Percentiles rank a stretch among this genome's conserved stretches.
These are phyloP conservation scores for Heterocephalus glaber DNA, from an alignment of 2,113 vertebrate species.

Conservation along the genomic window DNA sequence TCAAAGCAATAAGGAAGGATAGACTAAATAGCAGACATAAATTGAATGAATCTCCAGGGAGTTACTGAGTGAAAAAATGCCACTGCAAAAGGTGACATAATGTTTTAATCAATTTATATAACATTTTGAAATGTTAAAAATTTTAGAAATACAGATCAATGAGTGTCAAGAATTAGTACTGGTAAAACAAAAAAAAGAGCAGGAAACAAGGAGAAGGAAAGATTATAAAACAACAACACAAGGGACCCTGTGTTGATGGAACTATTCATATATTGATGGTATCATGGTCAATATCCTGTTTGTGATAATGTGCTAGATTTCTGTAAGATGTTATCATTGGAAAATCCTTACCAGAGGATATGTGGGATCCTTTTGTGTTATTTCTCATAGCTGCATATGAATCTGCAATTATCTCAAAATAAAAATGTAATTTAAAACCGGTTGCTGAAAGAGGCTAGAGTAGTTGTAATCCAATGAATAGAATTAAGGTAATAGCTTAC, in stretches of 20 bases:
- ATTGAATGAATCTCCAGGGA: not conserved
- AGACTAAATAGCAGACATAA: conserved; percentile 2
- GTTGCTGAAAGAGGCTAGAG: not conserved
- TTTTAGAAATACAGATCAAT: not conserved
- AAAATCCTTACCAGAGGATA: not conserved
- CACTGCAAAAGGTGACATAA: not conserved
- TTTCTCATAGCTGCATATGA: not conserved
- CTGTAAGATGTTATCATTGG: not conserved
- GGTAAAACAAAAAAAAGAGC: not conserved
- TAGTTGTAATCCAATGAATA: not conserved
- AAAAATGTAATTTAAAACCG: not conserved
- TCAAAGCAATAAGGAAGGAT: not conserved
- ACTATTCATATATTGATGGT: not conserved
- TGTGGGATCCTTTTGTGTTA: not conserved
- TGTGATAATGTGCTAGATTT: not conserved
- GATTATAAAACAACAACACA: not conserved
- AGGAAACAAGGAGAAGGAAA: not conserved
- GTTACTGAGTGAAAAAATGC: not conserved
- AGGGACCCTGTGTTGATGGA: not conserved
- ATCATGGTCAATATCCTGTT: not conserved
- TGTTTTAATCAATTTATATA: not conserved
- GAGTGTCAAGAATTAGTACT: not conserved
- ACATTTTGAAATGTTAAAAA: not conserved
- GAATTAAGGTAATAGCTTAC: not conserved
- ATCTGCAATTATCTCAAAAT: not conserved